phyloP scores from a whole-genome alignment of 1,140 invertebrate species.

The Tetramorium parvispinum region DNA sequence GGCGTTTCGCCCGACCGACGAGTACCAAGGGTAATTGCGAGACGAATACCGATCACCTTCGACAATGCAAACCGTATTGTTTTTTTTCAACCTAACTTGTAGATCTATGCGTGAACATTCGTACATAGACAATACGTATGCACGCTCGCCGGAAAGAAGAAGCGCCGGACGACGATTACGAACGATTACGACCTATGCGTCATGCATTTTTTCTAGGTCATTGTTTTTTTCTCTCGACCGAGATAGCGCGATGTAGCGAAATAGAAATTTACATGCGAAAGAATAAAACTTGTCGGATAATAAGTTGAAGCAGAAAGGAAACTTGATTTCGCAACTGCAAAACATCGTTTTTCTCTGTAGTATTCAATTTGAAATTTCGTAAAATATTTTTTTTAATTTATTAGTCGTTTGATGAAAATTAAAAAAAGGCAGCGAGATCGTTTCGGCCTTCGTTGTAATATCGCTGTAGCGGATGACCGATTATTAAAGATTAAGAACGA shows the following conservation, averaged over 20 bases:
- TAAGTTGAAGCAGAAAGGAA: neutral
- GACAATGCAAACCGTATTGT: constrained; percentile 2
- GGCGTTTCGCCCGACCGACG: constrained; percentile 29
- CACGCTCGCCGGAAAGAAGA: constrained; percentile 16
- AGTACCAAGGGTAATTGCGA: constrained; percentile 47
- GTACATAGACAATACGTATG: neutral
- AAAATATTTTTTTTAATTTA: neutral
- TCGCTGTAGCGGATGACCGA: neutral
- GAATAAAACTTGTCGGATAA: neutral
- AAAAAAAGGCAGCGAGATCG: neutral
- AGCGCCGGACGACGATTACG: constrained; percentile 11
- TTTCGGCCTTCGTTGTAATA: neutral
- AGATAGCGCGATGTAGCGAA: constrained; percentile 8
- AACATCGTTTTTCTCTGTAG: neutral
- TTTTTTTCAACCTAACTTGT: constrained; percentile 2
- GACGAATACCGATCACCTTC: constrained; percentile 40
- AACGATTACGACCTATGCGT: constrained; percentile 3
- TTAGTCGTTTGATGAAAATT: neutral
- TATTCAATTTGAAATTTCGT: neutral
- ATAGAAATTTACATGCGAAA: constrained; percentile 21
- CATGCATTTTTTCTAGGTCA: neutral
- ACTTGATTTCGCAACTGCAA: neutral
- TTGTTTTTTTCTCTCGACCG: neutral
- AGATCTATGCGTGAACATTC: constrained; percentile 25
- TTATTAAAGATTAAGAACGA: constrained; percentile 2